Base-by-base conservation (phyloP, 2,113 vertebrate genomes). In the Chitala chitala region DNA sequence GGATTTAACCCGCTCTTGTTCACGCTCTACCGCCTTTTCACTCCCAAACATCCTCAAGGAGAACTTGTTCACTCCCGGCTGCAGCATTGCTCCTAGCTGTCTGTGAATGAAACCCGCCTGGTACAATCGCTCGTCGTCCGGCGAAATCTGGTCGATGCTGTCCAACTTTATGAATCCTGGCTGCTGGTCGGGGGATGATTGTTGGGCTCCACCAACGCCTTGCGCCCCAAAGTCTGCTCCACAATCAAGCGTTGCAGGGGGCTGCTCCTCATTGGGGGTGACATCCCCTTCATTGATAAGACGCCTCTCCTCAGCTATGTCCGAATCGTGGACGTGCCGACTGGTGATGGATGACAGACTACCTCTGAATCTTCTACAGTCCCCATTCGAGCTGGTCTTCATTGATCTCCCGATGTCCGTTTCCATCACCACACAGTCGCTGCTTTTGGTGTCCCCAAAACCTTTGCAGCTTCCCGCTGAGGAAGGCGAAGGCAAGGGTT, bases 31-130 rank as follows among this genome's bases (percentile, higher is more conserved):
- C 50, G 97, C 97, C 88, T 97, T 94, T 87, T 99, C 95, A 76
- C 96, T 98, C 65, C 97, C 97, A 86, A 99, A 91, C 97, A 99
- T 98, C 88, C 96, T 91, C 84, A 99, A 90, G 76, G 97, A 99
- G 90, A 99, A 99, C 92, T 99, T 99, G 94, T 99, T 99, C 91
- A 99, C 94, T 84, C 96, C 96, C 0, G 97, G 97, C 74, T 99
- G 97, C 53, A 99, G 93, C 94, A 99, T 95, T 76, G 95, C 94
- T 69, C 95, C 94, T 31, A 99, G 96, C 82, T 99, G 97, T 77
- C 96, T 91, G 84, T 98, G 96, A 94, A 99, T 96, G 84, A 99
- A 99, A 75, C 96, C 95, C 0, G 91, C 85, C 84, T 95, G 95
- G 84, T 92, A 94, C 78, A 94, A 84, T 73, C 91, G 83, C 51